These are phyloP conservation scores for Gymnobelideus leadbeateri DNA, from an alignment of 2,113 vertebrate genomes.

Conservation along the genomic window DNA sequence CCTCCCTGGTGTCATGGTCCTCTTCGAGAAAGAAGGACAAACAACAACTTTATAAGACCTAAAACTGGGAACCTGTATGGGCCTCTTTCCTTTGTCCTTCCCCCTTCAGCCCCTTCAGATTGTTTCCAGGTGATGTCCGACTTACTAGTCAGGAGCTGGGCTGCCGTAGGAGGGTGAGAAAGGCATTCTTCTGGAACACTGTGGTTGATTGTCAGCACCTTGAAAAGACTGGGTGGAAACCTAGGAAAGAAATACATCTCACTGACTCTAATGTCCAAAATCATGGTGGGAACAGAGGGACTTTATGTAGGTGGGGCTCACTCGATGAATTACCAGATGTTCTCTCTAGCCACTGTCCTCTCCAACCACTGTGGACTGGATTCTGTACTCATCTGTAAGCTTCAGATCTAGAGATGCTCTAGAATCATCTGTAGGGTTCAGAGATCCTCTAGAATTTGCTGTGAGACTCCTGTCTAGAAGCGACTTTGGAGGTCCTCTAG, in stretches of 20 bases:
- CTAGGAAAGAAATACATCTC: conserved; percentile 68
- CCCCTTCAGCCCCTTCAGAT: background rate
- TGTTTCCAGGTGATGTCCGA: background rate
- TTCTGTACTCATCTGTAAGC: background rate
- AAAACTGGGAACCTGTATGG: background rate
- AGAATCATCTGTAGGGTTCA: background rate
- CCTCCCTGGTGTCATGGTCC: too few species aligned
- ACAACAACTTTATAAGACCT: too few species aligned
- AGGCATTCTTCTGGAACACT: conserved; percentile 83
- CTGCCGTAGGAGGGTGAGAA: conserved; percentile 80
- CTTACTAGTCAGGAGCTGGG: conserved; percentile 84
- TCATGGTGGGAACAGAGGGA: background rate
- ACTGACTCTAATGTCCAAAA: conserved; percentile 33
- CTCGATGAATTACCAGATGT: background rate
- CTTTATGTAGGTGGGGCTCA: background rate
- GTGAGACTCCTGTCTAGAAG: too few species aligned
- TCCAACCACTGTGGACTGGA: background rate
- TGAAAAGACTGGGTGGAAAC: conserved; percentile 79
- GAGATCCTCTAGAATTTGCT: too few species aligned
- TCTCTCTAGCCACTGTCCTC: background rate
- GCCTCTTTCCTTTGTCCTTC: background rate
- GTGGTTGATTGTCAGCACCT: conserved; percentile 82
- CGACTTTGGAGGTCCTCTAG: too few species aligned
- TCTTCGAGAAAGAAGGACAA: too few species aligned
- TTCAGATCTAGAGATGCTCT: background rate